Evolutionary conservation across 2,888 invertebrate species (phyloP), one percentile per base, ranked within the genome.

Genomic region (Agrotis ipsilon): DNA sequence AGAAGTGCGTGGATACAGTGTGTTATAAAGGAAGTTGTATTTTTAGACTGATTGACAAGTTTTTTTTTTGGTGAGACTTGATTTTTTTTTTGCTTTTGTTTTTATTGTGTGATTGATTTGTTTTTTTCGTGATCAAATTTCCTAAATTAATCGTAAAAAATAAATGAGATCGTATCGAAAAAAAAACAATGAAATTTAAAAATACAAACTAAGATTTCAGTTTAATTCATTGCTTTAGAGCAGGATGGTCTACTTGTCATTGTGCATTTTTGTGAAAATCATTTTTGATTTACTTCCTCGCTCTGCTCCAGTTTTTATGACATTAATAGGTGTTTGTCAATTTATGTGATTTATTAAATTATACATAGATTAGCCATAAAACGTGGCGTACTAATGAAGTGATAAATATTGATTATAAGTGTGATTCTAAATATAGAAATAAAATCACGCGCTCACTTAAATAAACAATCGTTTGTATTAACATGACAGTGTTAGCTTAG

Each of bases 391-490:
- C 21, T 57, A 80, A 80, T 75, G 45, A 76, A 76, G 81, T 59
- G 57, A 54, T 72, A 67, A 65, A 68, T 69, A 58, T 55, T 32
- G 43, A 72, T 66, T 61, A 64, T 55, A 39, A 39, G 48, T 72
- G 18, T 51, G 45, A 39, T 43, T 62, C 62, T 81, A 81, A 77
- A 77, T 66, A 77, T 81, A 79, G 68, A 79, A 68, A 58, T 68
- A 77, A 81, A 68, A 72, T 66, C 68, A 79, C 57, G 54, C 58
- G 60, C 68, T 72, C 66, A 63, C 27, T 60, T 72, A 72, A 11
- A 46, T 27, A 59, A 68, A 77, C 81, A 77, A 68, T 58, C 49
- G 19, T 68, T 49, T 54, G 67, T 59, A 64, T 39, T 57, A 62
- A 80, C 61, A 66, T 54, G 63, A 52, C 66, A 62, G 59, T 64